These are phyloP conservation scores for Amphiprion clarkii DNA, from an alignment of 2,797 vertebrate species.

Conservation along the genomic window DNA sequence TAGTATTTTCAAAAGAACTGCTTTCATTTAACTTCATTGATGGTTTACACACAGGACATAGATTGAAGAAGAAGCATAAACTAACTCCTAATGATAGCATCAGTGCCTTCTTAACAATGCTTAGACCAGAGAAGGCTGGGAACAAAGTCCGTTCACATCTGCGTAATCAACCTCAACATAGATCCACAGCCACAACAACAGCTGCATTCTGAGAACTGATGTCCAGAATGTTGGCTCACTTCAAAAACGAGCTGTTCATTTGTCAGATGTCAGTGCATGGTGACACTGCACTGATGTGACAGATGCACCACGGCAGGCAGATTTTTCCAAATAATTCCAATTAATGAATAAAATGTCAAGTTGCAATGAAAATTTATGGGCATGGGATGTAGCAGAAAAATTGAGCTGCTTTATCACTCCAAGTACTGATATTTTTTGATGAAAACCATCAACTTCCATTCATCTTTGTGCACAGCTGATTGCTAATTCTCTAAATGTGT, in stretches of 20 bases:
- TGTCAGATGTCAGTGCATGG: not conserved
- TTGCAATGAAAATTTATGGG: slow-evolving; percentile 32
- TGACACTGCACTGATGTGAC: slow-evolving; percentile 23
- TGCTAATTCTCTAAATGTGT: not conserved
- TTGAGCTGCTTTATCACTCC: slow-evolving; percentile 1
- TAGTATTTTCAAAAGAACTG: not conserved
- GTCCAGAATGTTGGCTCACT: not conserved
- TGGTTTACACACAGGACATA: not conserved
- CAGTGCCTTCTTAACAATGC: not conserved
- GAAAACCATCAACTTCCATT: slow-evolving; percentile 25
- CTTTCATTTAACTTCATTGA: not conserved
- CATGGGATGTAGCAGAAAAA: not conserved
- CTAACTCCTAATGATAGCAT: too few species aligned
- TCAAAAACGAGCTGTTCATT: slow-evolving; percentile 16
- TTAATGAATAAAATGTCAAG: slow-evolving; percentile 41
- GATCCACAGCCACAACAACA: not conserved
- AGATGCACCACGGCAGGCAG: slow-evolving; percentile 17
- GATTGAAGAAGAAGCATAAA: not conserved
- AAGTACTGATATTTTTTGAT: slow-evolving; percentile 25
- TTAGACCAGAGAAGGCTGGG: not conserved
- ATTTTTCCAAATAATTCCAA: slow-evolving; percentile 43
- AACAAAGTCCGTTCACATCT: not conserved
- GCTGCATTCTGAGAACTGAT: not conserved
- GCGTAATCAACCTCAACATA: not conserved
- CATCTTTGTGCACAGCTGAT: not conserved